A percentile compares a stretch with the other conserved stretches of the same genome.
Evolutionary conservation across 2,888 invertebrate species (phyloP).

Genomic region (Coremacera marginata): DNA sequence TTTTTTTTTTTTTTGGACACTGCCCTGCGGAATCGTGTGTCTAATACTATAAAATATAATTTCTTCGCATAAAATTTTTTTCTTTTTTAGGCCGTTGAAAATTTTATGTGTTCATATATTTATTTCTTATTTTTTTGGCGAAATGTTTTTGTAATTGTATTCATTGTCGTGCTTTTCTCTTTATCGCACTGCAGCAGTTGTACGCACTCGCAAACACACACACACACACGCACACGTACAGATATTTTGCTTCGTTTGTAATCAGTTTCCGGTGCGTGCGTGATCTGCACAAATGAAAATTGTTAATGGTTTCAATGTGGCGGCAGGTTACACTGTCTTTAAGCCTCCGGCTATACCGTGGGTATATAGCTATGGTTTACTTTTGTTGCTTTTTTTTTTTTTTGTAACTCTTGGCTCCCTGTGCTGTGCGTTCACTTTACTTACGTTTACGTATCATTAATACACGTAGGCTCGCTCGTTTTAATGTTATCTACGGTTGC

Average conservation of each 20-base stretch:
- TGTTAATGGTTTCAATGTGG: background rate
- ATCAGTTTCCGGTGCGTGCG: slow-evolving; percentile 20
- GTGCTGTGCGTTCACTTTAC: no score
- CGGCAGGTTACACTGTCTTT: no score
- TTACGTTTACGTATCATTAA: no score
- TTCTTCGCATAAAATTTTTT: background rate
- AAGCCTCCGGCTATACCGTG: no score
- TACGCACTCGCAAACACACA: background rate
- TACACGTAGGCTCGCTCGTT: no score
- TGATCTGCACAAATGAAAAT: slow-evolving; percentile 29
- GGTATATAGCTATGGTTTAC: no score
- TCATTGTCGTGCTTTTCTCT: background rate
- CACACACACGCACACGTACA: background rate
- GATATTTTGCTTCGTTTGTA: background rate
- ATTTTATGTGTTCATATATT: background rate
- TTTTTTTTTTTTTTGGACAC: no score
- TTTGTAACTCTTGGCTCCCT: no score
- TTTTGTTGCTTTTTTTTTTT: no score
- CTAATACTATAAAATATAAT: background rate
- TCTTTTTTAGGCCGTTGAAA: background rate
- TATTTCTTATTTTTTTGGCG: background rate
- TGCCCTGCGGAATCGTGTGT: no score
- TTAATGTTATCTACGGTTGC: no score
- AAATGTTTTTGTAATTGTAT: background rate
- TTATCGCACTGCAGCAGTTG: background rate